These are phyloP conservation scores for Polyommatus icarus DNA, from an alignment of 2,888 invertebrate species.

Conservation along the genomic window DNA sequence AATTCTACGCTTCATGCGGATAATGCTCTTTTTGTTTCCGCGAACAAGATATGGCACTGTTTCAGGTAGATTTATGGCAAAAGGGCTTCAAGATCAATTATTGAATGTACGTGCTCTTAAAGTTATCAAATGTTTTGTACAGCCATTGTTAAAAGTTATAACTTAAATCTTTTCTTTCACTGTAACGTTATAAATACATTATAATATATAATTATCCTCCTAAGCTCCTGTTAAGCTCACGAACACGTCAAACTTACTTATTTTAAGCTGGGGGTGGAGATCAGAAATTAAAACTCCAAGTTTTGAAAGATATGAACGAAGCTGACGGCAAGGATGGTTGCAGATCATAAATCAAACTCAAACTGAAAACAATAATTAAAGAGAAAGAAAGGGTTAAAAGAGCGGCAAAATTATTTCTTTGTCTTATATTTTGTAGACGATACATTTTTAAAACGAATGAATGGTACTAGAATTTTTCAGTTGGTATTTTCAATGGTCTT, in stretches of 20 bases:
- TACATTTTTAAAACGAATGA: not conserved
- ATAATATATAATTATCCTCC: not conserved
- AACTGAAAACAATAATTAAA: slow-evolving; percentile 2
- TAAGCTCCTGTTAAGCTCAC: not conserved
- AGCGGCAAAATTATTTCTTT: not conserved
- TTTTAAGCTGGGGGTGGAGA: not conserved
- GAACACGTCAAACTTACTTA: not conserved
- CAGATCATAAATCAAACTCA: slow-evolving; percentile 8
- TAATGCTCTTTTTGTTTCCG: slow-evolving; percentile 7
- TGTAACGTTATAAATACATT: not conserved
- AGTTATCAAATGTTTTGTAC: too few relatives aligned
- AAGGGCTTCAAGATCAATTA: too few relatives aligned
- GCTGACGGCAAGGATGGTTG: not conserved
- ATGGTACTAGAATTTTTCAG: not conserved
- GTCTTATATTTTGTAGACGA: not conserved
- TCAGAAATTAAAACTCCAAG: not conserved
- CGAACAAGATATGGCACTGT: not conserved
- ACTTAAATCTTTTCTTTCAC: not conserved
- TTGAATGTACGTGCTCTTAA: too few relatives aligned
- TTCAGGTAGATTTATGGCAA: too few relatives aligned
- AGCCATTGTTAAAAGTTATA: too few relatives aligned
- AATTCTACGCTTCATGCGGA: slow-evolving; percentile 24
- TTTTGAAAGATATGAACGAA: slow-evolving; percentile 4
- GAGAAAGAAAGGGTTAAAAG: not conserved
- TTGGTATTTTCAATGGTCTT: not conserved